phyloP scores from a whole-genome alignment of 2,113 vertebrate genomes.

The Pachypanchax playfairii region DNA sequence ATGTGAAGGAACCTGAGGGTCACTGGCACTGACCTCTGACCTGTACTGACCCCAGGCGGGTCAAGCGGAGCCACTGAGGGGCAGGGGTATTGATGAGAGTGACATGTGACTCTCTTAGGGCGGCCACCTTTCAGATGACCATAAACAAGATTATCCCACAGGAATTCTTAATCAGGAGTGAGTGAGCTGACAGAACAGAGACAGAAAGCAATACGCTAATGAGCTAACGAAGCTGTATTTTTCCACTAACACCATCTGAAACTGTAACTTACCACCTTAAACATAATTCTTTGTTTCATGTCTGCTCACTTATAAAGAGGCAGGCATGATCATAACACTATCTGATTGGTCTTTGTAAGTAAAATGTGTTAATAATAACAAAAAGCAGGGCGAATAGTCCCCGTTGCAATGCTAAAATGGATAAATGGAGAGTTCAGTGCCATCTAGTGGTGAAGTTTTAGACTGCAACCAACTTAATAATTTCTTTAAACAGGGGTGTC shows the following conservation, averaged over 20 bases:
- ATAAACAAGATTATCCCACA: slow-evolving; percentile 33
- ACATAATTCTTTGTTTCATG: no score
- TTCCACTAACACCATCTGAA: not conserved
- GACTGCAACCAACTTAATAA: not conserved
- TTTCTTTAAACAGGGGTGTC: not conserved
- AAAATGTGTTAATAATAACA: not conserved
- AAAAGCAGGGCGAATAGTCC: not conserved
- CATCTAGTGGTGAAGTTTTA: not conserved
- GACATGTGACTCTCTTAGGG: slow-evolving; percentile 48
- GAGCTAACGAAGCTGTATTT: not conserved
- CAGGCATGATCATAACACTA: no score
- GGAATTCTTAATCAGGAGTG: slow-evolving; percentile 25
- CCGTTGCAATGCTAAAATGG: not conserved
- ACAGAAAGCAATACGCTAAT: not conserved
- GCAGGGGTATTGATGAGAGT: slow-evolving; percentile 45
- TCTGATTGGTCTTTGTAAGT: no score
- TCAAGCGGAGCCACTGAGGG: slow-evolving; percentile 29
- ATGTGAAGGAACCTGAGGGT: slow-evolving; percentile 48
- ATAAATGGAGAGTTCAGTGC: not conserved
- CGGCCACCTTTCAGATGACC: slow-evolving; percentile 12
- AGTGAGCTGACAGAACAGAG: not conserved
- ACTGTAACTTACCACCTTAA: not conserved
- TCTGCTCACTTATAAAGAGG: no score
- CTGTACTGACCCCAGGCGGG: slow-evolving; percentile 4
- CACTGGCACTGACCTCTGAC: slow-evolving; percentile 37